These are phyloP conservation scores for Catocala nupta DNA, from an alignment of 2,888 invertebrate genomes.

Conservation along the genomic window DNA sequence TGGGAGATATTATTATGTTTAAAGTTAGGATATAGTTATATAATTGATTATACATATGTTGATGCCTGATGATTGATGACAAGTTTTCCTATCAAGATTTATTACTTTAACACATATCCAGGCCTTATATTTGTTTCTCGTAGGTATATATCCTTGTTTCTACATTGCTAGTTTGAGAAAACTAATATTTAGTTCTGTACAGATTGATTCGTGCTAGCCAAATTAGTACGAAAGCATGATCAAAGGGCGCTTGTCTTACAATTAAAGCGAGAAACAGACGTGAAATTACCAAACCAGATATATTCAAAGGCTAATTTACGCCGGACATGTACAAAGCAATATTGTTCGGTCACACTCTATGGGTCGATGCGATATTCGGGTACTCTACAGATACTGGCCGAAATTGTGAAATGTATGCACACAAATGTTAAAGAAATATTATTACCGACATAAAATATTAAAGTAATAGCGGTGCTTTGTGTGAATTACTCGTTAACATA, in stretches of 20 bases:
- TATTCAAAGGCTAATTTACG: slow-evolving; percentile 13
- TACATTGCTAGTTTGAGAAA: slow-evolving; percentile 6
- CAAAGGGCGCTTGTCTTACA: slow-evolving; percentile 7
- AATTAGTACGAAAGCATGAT: slow-evolving; percentile 4
- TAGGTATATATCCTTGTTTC: too few species aligned
- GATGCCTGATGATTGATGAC: too few species aligned
- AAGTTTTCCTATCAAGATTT: too few species aligned
- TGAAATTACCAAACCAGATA: slow-evolving; percentile 10
- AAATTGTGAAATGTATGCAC: not conserved
- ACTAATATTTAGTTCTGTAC: not conserved
- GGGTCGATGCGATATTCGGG: not conserved
- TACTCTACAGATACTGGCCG: not conserved
- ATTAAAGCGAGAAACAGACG: slow-evolving; percentile 10
- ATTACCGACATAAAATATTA: not conserved
- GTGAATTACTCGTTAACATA: slow-evolving; percentile 4
- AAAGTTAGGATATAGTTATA: too few species aligned
- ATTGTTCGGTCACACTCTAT: slow-evolving; percentile 9
- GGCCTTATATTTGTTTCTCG: too few species aligned
- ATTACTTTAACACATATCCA: too few species aligned
- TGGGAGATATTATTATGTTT: too few species aligned
- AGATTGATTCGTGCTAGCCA: not conserved
- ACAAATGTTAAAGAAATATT: not conserved
- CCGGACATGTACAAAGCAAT: slow-evolving; percentile 6
- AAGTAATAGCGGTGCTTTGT: slow-evolving; percentile 1
- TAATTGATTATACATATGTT: too few species aligned